Base-by-base conservation (phyloP, 2,888 invertebrate species). In the Nowickia ferox region DNA sequence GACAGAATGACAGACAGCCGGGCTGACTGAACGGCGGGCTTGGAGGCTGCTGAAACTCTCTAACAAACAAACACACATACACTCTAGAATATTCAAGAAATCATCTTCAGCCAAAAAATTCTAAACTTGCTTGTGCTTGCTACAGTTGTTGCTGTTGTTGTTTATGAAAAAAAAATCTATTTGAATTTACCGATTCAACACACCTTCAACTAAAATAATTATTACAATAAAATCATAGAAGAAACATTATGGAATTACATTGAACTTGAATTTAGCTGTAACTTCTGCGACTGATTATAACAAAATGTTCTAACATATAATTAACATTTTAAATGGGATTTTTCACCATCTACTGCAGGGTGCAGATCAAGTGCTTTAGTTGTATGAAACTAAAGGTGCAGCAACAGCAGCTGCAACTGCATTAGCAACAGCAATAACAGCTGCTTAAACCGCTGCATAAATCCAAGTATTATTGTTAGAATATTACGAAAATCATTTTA, bases 211-310 rank as follows among this genome's bases (percentile, higher is more conserved):
- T 17, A 61, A 65, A 42, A 44, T 66, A 42, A 22, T 38, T 63
- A 19, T 59, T 46, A 69, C 68, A 78, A 78, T 66, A 66, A 72
- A 69, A 69, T 68, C 17, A 71, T 38, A 57, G 40, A 78, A 61
- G 57, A 57, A 82, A 59, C 38, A 51, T 38, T 51, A 57, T 69
- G 57, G 82, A 86, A 83, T 86, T 83, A 76, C 83, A 86, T 84
- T 86, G 84, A 84, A 86, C 83, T 86, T 86, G 83, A 86, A 86
- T 83, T n/a, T 83, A 79, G 79, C 83, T 79, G 83, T 79, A 86
- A 81, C 84, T 86, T 81, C 74, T 84, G 80, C 84, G 59, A 79
- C 79, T 83, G 75, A 83, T 83, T 86, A 83, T 66, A 86, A 22
- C 75, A 79, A 76, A 83, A 48, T 55, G 57, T 51, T 61, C 46